These are phyloP conservation scores for Sternotherus odoratus DNA, from an alignment of 2,797 vertebrate species.

Conservation along the genomic window DNA sequence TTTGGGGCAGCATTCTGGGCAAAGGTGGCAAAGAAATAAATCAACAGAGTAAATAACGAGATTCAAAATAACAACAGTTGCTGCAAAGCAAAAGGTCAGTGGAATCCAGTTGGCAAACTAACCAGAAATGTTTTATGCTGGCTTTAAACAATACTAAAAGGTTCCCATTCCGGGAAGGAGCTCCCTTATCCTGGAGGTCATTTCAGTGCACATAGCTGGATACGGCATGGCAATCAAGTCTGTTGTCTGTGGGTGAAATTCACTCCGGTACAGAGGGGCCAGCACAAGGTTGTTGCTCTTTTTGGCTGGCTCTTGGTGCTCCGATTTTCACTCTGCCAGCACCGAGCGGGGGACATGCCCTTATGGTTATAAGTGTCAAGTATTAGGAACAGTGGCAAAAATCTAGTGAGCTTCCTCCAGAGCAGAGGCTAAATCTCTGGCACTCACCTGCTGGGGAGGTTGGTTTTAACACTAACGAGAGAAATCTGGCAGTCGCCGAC, in stretches of 20 bases:
- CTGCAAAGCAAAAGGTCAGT: neutral
- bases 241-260: neutral
- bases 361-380: rapidly evolving
- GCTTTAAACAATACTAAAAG: neutral
- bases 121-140: constrained; percentile 11
- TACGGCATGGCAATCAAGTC: neutral
- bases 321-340: neutral
- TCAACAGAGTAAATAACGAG: neutral
- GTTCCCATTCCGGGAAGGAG: neutral
- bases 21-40: neutral
- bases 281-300: neutral
- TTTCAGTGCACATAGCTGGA: too few species aligned
- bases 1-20: constrained; percentile 56
- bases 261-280: neutral
- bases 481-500: constrained; percentile 18
- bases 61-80: neutral
- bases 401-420: neutral
- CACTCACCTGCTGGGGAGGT: constrained; percentile 71
- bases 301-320: neutral
- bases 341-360: neutral
- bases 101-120: neutral
- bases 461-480: constrained; percentile 35
- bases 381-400: rapidly evolving
- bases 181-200: neutral
- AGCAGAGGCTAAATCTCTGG: too few species aligned